These are phyloP conservation scores for Pardosa pseudoannulata DNA, from an alignment of 2,888 invertebrate genomes.

Conservation along the genomic window DNA sequence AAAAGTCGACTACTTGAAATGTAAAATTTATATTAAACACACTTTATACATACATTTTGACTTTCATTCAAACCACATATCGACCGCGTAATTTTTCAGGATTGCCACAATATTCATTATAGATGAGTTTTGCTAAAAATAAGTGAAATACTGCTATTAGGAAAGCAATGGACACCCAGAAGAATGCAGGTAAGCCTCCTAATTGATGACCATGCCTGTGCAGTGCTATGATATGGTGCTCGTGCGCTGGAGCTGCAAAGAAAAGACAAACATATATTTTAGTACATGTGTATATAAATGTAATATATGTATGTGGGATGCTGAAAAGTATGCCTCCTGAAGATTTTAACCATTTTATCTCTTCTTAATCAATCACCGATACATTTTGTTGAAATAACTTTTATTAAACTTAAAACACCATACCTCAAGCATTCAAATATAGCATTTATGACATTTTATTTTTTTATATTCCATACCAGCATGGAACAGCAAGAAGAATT, in stretches of 20 bases:
- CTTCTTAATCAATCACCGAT: too few species aligned
- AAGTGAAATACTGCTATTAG: slow-evolving; percentile 93
- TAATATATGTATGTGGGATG: too few species aligned
- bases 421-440: too few species aligned
- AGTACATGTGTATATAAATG: too few species aligned
- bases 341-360: too few species aligned
- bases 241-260: slow-evolving; percentile 89
- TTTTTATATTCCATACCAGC: too few species aligned
- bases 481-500: too few species aligned
- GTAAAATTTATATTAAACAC: slow-evolving; percentile 14
- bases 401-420: too few species aligned
- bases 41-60: neutral
- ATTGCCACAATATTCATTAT: slow-evolving; percentile 86
- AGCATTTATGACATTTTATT: too few species aligned
- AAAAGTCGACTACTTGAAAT: neutral
- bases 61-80: slow-evolving; percentile 59
- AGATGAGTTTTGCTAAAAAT: slow-evolving; percentile 93
- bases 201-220: slow-evolving; percentile 93
- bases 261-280: too few species aligned
- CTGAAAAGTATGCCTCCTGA: too few species aligned
- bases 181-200: slow-evolving; percentile 91
- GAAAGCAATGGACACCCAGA: slow-evolving; percentile 93
- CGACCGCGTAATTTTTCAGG: slow-evolving; percentile 64
- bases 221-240: slow-evolving; percentile 91
- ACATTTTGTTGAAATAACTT: too few species aligned